Evolutionary conservation across 2,113 vertebrate genomes (phyloP).

Genomic region (Zapus hudsonius): DNA sequence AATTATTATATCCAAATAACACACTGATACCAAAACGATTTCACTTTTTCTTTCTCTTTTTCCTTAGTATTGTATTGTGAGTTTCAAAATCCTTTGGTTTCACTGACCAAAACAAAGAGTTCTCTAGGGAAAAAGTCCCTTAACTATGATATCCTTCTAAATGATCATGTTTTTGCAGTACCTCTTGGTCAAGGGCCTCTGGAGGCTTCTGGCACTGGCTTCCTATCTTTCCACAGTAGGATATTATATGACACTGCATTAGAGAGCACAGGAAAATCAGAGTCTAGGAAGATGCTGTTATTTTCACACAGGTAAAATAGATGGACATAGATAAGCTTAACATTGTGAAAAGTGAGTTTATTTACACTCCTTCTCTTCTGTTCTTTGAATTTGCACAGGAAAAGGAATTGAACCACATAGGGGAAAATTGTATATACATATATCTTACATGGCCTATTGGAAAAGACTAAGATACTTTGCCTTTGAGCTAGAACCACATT

Average conservation of each 20-base stretch:
- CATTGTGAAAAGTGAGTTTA: too few species aligned
- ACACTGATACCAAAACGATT: neutral
- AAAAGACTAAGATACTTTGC: too few species aligned
- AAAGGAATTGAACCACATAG: neutral
- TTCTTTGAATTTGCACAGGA: too few species aligned
- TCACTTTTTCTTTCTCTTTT: neutral
- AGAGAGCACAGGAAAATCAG: neutral
- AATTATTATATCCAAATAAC: neutral
- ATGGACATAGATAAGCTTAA: neutral
- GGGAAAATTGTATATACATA: too few species aligned
- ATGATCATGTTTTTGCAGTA: neutral
- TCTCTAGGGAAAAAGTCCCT: constrained; percentile 44
- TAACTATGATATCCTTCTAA: neutral
- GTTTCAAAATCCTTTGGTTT: neutral
- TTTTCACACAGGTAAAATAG: neutral
- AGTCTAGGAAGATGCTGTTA: neutral
- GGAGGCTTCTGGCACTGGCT: neutral
- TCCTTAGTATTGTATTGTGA: constrained; percentile 22
- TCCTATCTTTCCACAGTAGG: neutral
- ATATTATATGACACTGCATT: constrained; percentile 22
- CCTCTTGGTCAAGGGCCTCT: constrained; percentile 29
- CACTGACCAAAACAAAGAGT: neutral
- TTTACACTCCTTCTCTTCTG: too few species aligned
- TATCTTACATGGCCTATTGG: too few species aligned
- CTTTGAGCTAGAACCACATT: neutral